These are phyloP conservation scores for Rhea pennata DNA, from an alignment of 2,113 vertebrate genomes.

Conservation along the genomic window DNA sequence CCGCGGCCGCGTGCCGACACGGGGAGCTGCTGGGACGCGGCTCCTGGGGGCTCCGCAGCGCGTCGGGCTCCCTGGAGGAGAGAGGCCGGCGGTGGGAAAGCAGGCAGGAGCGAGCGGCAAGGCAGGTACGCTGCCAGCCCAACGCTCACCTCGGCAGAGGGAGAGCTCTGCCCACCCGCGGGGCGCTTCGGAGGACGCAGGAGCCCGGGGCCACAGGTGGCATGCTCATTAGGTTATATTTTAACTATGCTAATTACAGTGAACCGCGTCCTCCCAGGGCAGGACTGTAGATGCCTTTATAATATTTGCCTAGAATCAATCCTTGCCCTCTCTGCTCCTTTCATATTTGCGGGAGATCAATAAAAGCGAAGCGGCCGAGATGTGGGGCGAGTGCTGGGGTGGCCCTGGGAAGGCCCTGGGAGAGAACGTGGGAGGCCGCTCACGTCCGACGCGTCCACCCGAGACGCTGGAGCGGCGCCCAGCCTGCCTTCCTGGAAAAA, in stretches of 20 bases:
- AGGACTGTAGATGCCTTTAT: not conserved
- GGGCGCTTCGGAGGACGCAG: rapidly evolving
- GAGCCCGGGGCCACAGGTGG: conserved; percentile 20
- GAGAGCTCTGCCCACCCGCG: not conserved
- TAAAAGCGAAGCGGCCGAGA: not conserved
- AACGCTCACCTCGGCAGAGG: not conserved
- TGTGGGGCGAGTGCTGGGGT: not conserved
- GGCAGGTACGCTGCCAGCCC: not conserved
- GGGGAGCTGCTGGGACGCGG: not conserved
- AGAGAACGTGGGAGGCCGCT: not conserved
- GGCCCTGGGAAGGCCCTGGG: not conserved
- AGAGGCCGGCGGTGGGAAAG: not conserved
- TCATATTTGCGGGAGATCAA: not conserved
- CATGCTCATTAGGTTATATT: not conserved
- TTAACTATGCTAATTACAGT: conserved; percentile 7
- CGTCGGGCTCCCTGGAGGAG: not conserved
- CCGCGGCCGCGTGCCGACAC: rapidly evolving
- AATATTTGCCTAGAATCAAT: conserved; percentile 5
- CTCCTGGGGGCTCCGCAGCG: not conserved
- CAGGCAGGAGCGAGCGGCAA: not conserved
- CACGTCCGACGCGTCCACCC: conserved; percentile 17
- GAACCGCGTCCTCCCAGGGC: not conserved
- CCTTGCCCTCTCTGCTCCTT: conserved; percentile 16
- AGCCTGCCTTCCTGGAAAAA: not conserved
- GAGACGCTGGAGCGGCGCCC: not conserved